phyloP scores from a whole-genome alignment of 2,888 invertebrate genomes.

The Heliconius erato region DNA sequence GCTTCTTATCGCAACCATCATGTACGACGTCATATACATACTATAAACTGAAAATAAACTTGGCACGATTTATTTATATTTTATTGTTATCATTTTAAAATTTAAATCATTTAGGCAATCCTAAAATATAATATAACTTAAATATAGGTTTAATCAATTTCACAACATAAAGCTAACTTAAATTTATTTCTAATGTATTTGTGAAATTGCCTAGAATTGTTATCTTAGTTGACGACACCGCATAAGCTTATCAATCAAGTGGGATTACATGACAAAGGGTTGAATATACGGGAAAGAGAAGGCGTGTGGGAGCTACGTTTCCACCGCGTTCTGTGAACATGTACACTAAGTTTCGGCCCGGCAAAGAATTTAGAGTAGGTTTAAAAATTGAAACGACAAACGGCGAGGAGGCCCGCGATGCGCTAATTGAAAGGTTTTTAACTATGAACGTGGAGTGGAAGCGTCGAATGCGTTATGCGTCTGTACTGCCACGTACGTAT shows the following conservation, averaged over 20 bases:
- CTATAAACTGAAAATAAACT: neutral
- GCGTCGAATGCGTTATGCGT: conserved; percentile 47
- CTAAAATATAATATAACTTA: neutral
- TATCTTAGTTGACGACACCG: conserved; percentile 50
- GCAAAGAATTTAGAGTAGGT: conserved; percentile 78
- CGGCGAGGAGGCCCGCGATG: conserved; percentile 65
- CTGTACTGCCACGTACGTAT: conserved; percentile 12
- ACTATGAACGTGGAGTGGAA: conserved; percentile 50
- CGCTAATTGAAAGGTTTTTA: conserved; percentile 72
- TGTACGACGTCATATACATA: neutral
- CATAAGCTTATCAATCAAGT: conserved; percentile 63
- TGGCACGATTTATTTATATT: neutral
- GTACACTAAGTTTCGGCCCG: conserved; percentile 77
- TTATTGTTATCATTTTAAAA: neutral
- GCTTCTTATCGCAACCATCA: conserved; percentile 9
- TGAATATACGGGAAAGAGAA: conserved; percentile 43
- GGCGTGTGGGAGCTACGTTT: conserved; percentile 63
- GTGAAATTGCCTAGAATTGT: conserved; percentile 20
- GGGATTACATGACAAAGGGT: conserved; percentile 57
- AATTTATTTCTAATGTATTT: neutral
- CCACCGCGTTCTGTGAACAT: conserved; percentile 76
- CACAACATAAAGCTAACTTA: neutral
- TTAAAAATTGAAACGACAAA: conserved; percentile 82
- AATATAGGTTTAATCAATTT: neutral
- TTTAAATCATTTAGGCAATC: neutral